These are phyloP conservation scores for Drosophila tanythrix DNA, from an alignment of 2,888 invertebrate genomes.

Conservation along the genomic window DNA sequence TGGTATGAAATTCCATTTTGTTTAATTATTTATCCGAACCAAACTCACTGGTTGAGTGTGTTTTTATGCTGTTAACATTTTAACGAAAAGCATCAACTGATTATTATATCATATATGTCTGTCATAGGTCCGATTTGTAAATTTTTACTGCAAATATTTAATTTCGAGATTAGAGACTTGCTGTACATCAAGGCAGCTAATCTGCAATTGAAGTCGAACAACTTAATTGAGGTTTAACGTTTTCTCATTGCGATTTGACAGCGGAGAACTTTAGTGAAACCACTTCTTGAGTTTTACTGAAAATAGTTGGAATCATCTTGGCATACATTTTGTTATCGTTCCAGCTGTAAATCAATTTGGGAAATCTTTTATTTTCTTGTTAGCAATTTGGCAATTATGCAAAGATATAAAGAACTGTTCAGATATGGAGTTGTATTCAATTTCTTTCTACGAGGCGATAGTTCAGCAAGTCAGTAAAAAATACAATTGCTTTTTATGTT, in stretches of 20 bases:
- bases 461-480: too few relatives aligned
- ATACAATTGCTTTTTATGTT: too few relatives aligned
- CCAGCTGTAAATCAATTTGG: background rate
- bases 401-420: background rate
- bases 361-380: background rate
- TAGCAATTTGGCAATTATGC: background rate
- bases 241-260: background rate
- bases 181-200: background rate
- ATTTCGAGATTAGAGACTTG: background rate
- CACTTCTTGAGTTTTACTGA: background rate
- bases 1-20: too few relatives aligned
- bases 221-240: background rate
- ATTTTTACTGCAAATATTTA: background rate
- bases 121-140: background rate
- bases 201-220: background rate
- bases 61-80: too few relatives aligned
- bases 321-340: background rate
- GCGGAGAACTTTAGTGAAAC: background rate
- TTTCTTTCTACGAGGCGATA: background rate
- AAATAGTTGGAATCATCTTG: background rate
- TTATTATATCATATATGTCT: background rate
- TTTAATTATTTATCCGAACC: too few relatives aligned
- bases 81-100: too few relatives aligned
- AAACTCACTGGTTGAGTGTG: background rate
- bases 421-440: background rate